A percentile compares a stretch with the other conserved stretches of the same genome.
Evolutionary conservation across 2,113 vertebrate species (phyloP).

Genomic region (Peromyscus californicus): DNA sequence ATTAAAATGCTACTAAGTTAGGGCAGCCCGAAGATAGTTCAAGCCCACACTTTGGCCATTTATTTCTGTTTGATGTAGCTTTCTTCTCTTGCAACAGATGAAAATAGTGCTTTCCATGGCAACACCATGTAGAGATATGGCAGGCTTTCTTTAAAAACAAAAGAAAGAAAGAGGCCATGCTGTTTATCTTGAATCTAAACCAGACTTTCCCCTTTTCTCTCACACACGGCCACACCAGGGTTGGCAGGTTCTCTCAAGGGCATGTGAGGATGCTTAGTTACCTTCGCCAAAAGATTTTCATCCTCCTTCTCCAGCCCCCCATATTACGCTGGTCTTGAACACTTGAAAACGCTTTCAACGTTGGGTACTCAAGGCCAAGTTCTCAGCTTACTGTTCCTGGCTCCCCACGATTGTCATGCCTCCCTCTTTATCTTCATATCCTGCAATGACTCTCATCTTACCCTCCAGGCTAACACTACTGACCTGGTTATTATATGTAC

Average conservation of each 20-base stretch:
- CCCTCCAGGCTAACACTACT: neutral
- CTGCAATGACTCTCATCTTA: neutral
- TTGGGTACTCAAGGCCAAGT: neutral
- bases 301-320: too few relatives aligned
- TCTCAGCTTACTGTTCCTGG: neutral
- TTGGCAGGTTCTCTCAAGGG: constrained; percentile 5
- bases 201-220: constrained; percentile 25
- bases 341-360: neutral
- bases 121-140: constrained; percentile 74
- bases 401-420: neutral
- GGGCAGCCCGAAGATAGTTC: constrained; percentile 81
- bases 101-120: constrained; percentile 84
- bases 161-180: neutral
- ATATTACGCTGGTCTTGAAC: neutral
- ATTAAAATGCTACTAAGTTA: constrained; percentile 70
- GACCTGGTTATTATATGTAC: neutral
- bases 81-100: constrained; percentile 80
- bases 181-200: constrained; percentile 72
- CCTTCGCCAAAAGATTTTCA: neutral
- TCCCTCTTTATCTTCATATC: neutral
- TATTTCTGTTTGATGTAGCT: constrained; percentile 79
- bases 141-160: neutral
- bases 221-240: constrained; percentile 5
- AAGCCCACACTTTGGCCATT: constrained; percentile 74
- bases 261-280: constrained; percentile 46